These are phyloP conservation scores for Pangasianodon hypophthalmus DNA, from an alignment of 2,113 vertebrate genomes.

Conservation along the genomic window DNA sequence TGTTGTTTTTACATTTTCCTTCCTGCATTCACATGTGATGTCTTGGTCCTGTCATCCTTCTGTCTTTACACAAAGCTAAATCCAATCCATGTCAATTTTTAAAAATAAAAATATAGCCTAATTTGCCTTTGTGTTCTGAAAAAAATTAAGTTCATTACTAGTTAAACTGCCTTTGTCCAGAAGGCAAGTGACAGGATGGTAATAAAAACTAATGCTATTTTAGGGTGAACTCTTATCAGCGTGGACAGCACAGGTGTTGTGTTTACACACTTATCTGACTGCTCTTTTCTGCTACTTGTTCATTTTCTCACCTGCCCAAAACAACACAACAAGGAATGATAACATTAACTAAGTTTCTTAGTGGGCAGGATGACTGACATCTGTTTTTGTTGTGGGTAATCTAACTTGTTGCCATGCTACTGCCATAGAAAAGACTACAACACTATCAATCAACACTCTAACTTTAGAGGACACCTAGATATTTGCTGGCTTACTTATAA, in stretches of 20 bases:
- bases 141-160: not conserved
- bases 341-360: not conserved
- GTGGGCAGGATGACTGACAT: not conserved
- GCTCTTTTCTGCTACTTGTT: not conserved
- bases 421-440: not conserved
- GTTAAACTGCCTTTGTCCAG: not conserved
- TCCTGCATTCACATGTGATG: not conserved
- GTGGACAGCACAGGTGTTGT: not conserved
- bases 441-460: not conserved
- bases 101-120: not conserved
- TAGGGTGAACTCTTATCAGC: not conserved
- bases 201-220: slow-evolving; percentile 5
- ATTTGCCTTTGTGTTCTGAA: not conserved
- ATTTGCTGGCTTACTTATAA: not conserved
- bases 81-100: not conserved
- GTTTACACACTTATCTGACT: not conserved
- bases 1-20: not conserved
- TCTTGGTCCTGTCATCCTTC: not conserved
- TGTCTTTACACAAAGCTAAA: not conserved
- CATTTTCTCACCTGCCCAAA: not conserved
- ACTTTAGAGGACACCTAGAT: not conserved
- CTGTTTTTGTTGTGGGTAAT: not conserved
- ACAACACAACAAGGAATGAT: not conserved
- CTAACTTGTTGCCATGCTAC: not conserved
- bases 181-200: not conserved